phyloP scores from a whole-genome alignment of 2,113 vertebrate species.

The Phasianus colchicus region DNA sequence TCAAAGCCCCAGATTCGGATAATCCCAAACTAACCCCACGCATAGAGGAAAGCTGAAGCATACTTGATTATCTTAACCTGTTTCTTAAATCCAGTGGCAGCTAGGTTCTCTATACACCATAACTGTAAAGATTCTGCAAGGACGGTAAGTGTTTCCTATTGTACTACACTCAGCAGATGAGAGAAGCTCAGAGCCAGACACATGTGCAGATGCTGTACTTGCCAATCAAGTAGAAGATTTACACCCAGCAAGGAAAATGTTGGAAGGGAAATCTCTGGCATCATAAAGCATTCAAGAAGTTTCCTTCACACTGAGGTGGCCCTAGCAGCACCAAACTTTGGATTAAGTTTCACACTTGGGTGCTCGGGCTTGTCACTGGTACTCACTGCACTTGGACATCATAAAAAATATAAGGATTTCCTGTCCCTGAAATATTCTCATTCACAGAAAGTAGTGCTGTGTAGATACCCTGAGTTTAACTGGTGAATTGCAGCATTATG shows the following conservation, averaged over 20 bases:
- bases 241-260: background rate
- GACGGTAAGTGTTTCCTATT: background rate
- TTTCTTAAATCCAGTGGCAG: background rate
- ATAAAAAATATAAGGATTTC: background rate
- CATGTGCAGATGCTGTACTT: fast-evolving
- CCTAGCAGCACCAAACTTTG: background rate
- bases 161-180: background rate
- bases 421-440: background rate
- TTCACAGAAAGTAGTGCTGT: background rate
- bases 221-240: background rate
- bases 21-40: background rate
- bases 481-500: background rate
- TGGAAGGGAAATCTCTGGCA: background rate
- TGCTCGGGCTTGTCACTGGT: background rate
- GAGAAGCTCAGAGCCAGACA: background rate
- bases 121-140: background rate
- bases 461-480: background rate
- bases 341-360: background rate
- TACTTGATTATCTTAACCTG: fast-evolving
- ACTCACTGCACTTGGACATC: background rate
- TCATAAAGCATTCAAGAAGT: background rate
- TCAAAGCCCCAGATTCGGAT: background rate
- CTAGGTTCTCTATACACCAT: background rate
- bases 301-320: background rate
- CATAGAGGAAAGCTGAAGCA: background rate